Evolutionary conservation across 2,113 vertebrate genomes (phyloP), one percentile per base, ranked within the genome.

Genomic region (Synodontis membranacea): DNA sequence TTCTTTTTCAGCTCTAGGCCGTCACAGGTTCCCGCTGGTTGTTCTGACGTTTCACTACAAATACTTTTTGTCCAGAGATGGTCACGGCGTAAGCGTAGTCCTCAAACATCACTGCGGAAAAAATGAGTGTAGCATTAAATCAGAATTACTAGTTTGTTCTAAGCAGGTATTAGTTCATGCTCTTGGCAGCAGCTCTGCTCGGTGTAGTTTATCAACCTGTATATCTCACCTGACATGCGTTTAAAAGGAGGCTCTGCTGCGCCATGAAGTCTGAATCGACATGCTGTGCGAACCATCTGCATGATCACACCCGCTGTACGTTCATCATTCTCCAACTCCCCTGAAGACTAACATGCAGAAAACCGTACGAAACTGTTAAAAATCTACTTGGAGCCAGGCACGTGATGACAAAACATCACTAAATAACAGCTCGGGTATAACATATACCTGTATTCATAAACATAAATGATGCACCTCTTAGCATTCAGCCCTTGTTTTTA

Each of bases 251-350:
- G 88, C 0, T 95, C 96, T 0, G 91, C 91, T 81, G 93, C 91
- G 0, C 94, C 96, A 1, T 95, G 90, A 39, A 96, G 90, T 62
- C 94, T 92, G 88, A 98, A 96, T 6, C 95, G 94, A 21, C 96
- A 96, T 0, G 97, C 97, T 0, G 96, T 97, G 82, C 94, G 94
- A 64, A 97, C 95, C 95, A 98, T 97, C 92, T 97, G 96, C 86
- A 96, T 96, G 88, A 98, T 95, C 34, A 96, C 91, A 0, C 95
- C 93, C 0, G 97, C 97, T 0, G 96, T 94, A 66, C 94, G 95
- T 70, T 98, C 97, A 0, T 97, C 97, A 2, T 98, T 98, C 92
- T 98, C 97, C 83, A 98, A 93, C 87, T 97, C 97, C 9, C 97
- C 97, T 25, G 97, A 95, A 0, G 97, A 98, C 92, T 94, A 88